A percentile compares a stretch with the other conserved stretches of the same genome.
Evolutionary conservation across 2,888 invertebrate genomes (phyloP).

Genomic region (Lasioglossum lativentre): DNA sequence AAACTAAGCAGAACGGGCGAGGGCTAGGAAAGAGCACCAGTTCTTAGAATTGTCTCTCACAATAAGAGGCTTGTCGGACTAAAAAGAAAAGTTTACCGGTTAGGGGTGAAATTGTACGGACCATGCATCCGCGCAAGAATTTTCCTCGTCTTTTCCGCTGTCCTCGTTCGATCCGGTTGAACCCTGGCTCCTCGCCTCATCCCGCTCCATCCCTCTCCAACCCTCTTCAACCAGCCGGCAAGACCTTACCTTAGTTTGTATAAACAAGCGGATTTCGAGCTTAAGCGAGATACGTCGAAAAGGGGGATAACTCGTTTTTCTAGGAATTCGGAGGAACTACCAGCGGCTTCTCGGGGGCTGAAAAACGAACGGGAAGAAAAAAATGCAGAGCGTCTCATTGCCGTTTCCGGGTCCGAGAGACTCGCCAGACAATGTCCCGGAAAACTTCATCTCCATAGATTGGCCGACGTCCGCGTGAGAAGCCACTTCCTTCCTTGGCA

Average conservation of each 20-base stretch:
- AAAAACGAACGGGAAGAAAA: conserved; percentile 40
- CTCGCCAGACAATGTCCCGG: conserved; percentile 70
- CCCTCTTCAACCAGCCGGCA: conserved; percentile 23
- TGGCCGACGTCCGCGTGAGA: conserved; percentile 41
- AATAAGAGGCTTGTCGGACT: conserved; percentile 81
- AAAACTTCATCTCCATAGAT: conserved; percentile 67
- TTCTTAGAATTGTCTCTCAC: conserved; percentile 80
- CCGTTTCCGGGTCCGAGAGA: conserved; percentile 70
- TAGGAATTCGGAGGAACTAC: conserved; percentile 56
- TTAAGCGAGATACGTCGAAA: conserved; percentile 76
- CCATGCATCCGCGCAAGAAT: conserved; percentile 72
- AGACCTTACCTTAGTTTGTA: conserved; percentile 76
- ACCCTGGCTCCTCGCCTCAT: conserved; percentile 30
- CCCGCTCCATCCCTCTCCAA: conserved; percentile 42
- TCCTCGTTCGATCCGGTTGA: conserved; percentile 25
- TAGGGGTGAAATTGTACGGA: conserved; percentile 80
- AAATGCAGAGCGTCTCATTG: conserved; percentile 67
- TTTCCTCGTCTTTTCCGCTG: conserved; percentile 62
- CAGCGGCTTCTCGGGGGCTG: conserved; percentile 35
- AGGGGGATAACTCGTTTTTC: conserved; percentile 55
- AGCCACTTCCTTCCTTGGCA: conserved; percentile 17
- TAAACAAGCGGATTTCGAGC: conserved; percentile 81
- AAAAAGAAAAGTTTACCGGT: conserved; percentile 81
- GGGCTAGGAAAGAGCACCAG: conserved; percentile 63
- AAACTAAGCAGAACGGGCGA: conserved; percentile 38